Evolutionary conservation across 2,888 invertebrate genomes (phyloP).

Genomic region (Trachelus tabidus): DNA sequence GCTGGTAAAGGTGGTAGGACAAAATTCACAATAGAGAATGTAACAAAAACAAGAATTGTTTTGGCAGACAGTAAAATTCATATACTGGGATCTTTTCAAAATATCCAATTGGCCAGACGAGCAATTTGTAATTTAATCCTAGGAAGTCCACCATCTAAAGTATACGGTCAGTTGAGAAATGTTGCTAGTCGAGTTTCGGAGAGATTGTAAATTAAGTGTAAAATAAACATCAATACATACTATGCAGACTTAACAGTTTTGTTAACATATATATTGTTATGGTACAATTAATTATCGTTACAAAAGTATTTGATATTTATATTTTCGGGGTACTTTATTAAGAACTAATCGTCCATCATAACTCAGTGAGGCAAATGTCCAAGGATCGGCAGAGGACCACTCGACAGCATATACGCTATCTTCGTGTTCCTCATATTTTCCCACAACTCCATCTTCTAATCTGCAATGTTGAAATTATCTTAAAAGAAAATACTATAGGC

Average conservation of each 20-base stretch:
- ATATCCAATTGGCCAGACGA: conserved; percentile 92
- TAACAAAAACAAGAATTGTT: conserved; percentile 97
- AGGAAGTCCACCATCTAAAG: conserved; percentile 97
- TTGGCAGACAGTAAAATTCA: conserved; percentile 97
- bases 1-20: conserved; percentile 98
- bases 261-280: not conserved
- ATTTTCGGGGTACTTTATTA: conserved; percentile 91
- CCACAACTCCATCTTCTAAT: conserved; percentile 87
- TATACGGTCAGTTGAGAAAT: conserved; percentile 92
- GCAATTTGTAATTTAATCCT: conserved; percentile 97
- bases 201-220: conserved; percentile 74
- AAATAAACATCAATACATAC: conserved; percentile 22
- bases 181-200: conserved; percentile 87
- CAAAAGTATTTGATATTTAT: conserved; percentile 92
- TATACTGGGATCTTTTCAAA: conserved; percentile 96
- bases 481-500: conserved; percentile 20
- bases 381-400: conserved; percentile 98
- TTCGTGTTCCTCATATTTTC: conserved; percentile 96
- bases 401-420: conserved; percentile 97
- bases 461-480: conserved; percentile 60
- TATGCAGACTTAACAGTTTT: not conserved
- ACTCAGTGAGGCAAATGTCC: conserved; percentile 98
- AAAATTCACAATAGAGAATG: conserved; percentile 98
- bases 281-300: conserved; percentile 61
- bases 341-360: conserved; percentile 96